Base-by-base conservation (phyloP, 2,797 vertebrate genomes). In the Zalophus californianus region DNA sequence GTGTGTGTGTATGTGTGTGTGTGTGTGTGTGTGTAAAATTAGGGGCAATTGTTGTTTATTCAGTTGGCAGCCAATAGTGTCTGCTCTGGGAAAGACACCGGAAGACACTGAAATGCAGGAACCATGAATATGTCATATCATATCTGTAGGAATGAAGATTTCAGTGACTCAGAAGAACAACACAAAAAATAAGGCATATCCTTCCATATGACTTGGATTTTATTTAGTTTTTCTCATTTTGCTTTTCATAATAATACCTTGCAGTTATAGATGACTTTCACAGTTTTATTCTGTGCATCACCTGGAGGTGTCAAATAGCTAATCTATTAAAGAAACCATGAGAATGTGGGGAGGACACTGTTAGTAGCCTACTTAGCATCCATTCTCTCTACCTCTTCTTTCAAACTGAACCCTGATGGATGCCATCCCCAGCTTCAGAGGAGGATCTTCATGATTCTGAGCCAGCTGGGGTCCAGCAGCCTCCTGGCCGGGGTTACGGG, bases 211-310 rank as follows among this genome's bases (percentile, higher is more conserved):
- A 94, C 60, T 44, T 73, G 68, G 41, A 21, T 60, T 94, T 60
- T 68, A 58, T 21, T 77, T n/a, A 80, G 23, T 27, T 79, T 58
- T 85, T 72, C 70, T 90, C 85, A 23, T 83, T 80, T 96, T 90
- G 7, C 12, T 88, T 9, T 41, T 93, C 29, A 11, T 64, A 68
- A 23, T 9, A 73, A 86, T 32, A n/a, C 18, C 60, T 92, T 86
- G 27, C 5, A 38, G 20, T 56, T 92, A 23, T 7, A 92, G 80
- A 20, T 29, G 29, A n/a, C 35, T 56, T 68, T 78, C 62, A 70
- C 21, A 48, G 5, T 25, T 72, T 66, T 44, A 48, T 85, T 94
- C n/a, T 78, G 23, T 3, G 9, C 1, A 50, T 64, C 21, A 7
- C 21, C 27, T 56, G 27, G 62, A 68, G 60, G 13, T 60, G 54